Evolutionary conservation across 2,888 invertebrate species (phyloP).

Genomic region (Meteorus cinctellus): DNA sequence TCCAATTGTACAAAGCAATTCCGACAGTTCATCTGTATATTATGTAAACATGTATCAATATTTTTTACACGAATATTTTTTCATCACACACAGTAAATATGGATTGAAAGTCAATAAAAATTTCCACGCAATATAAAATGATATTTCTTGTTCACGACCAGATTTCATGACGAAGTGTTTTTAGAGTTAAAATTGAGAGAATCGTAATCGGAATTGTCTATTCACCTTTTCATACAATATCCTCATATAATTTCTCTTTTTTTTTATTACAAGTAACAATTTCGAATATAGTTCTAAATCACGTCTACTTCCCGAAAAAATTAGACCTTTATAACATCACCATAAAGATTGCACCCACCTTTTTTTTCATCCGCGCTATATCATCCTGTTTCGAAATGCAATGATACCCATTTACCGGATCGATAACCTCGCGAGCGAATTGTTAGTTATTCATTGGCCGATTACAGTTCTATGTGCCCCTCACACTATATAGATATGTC

Average conservation of each 20-base stretch:
- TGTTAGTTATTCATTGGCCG: slow-evolving; percentile 57
- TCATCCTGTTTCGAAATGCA: slow-evolving; percentile 42
- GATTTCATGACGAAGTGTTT: too few species aligned
- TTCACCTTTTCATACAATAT: too few species aligned
- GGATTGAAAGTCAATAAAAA: not conserved
- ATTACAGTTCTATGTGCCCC: slow-evolving; percentile 54
- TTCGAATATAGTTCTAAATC: too few species aligned
- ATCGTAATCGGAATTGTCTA: too few species aligned
- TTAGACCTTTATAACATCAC: too few species aligned
- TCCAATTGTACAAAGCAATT: not conserved
- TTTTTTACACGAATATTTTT: not conserved
- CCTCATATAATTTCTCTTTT: too few species aligned
- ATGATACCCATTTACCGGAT: slow-evolving; percentile 55
- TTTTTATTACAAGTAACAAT: too few species aligned
- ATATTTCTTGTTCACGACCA: too few species aligned
- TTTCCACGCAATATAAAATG: too few species aligned
- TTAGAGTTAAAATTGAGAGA: too few species aligned
- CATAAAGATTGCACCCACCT: not conserved
- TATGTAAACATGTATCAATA: not conserved
- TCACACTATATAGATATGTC: slow-evolving; percentile 22
- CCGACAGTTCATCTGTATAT: not conserved
- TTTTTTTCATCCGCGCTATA: not conserved
- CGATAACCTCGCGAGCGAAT: slow-evolving; percentile 51
- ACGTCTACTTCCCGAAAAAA: too few species aligned
- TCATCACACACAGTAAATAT: not conserved